Percentiles rank a stretch among this genome's conserved stretches.
Evolutionary conservation across 2,888 invertebrate species (phyloP).

Genomic region (Pogonocherus hispidulus): DNA sequence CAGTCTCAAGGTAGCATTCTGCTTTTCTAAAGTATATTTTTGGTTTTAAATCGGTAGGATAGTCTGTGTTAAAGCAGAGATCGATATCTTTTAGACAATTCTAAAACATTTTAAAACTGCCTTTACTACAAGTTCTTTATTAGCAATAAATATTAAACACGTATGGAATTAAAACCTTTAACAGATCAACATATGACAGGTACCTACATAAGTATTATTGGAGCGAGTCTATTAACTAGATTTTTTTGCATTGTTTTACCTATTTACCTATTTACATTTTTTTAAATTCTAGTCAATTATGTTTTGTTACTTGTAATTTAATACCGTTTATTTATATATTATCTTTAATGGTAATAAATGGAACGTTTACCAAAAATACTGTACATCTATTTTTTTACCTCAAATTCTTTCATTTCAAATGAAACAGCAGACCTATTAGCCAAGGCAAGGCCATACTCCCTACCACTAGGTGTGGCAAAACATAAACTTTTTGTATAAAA

Average conservation of each 20-base stretch:
- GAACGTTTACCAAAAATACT: slow-evolving; percentile 13
- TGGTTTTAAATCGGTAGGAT: slow-evolving; percentile 74
- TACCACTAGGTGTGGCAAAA: slow-evolving; percentile 71
- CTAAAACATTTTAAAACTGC: slow-evolving; percentile 65
- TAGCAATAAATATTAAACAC: too few relatives aligned
- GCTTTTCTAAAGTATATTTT: slow-evolving; percentile 78
- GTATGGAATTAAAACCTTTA: too few relatives aligned
- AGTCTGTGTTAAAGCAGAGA: slow-evolving; percentile 73
- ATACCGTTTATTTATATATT: too few relatives aligned
- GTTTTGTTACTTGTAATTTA: too few relatives aligned
- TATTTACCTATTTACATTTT: too few relatives aligned
- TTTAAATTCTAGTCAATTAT: too few relatives aligned
- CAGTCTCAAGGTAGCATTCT: slow-evolving; percentile 75
- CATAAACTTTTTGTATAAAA: slow-evolving; percentile 76
- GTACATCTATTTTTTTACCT: slow-evolving; percentile 66
- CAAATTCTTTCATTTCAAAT: slow-evolving; percentile 72
- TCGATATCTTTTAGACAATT: slow-evolving; percentile 77
- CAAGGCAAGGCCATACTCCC: slow-evolving; percentile 75
- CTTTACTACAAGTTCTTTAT: too few relatives aligned
- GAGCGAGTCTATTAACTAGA: too few relatives aligned
- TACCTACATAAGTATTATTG: too few relatives aligned
- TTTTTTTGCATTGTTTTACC: too few relatives aligned
- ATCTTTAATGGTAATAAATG: slow-evolving; percentile 12
- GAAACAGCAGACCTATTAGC: slow-evolving; percentile 80
- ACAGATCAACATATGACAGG: too few relatives aligned